phyloP scores from a whole-genome alignment of 2,888 invertebrate species.

The Amblyteles armatorius region DNA sequence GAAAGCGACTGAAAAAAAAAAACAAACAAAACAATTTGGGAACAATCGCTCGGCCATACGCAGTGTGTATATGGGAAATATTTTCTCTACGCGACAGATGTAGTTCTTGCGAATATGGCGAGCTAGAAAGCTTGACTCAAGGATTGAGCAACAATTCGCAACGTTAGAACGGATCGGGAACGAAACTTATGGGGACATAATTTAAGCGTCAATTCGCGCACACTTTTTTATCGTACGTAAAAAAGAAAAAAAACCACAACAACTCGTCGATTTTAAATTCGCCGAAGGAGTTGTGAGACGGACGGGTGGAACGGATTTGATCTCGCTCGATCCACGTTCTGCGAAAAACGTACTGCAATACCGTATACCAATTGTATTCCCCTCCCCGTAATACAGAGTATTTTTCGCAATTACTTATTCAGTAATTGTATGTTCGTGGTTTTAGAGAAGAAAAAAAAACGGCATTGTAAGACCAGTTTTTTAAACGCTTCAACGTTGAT shows the following conservation, averaged over 20 bases:
- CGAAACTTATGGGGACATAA: background rate
- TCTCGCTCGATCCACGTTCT: slow-evolving; percentile 9
- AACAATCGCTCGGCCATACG: slow-evolving; percentile 47
- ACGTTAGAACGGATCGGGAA: slow-evolving; percentile 14
- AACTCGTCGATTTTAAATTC: background rate
- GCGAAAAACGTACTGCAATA: slow-evolving; percentile 6
- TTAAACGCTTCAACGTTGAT: slow-evolving; percentile 21
- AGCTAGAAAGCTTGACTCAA: slow-evolving; percentile 13
- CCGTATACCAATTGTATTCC: slow-evolving; percentile 53
- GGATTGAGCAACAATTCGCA: background rate
- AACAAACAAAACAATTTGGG: slow-evolving; percentile 36
- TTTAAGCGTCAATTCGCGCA: slow-evolving; percentile 21
- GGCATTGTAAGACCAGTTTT: slow-evolving; percentile 8
- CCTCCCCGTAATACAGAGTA: slow-evolving; percentile 45
- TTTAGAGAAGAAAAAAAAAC: background rate
- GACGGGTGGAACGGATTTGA: background rate
- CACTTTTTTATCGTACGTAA: background rate
- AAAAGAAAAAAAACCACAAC: background rate
- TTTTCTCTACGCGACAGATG: background rate
- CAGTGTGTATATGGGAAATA: slow-evolving; percentile 9
- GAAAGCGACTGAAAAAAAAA: slow-evolving; percentile 48
- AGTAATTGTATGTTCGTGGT: slow-evolving; percentile 32
- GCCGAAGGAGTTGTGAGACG: slow-evolving; percentile 22
- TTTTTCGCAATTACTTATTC: slow-evolving; percentile 47
- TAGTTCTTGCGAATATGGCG: background rate